Base-by-base conservation (phyloP, 2,797 vertebrate genomes). In the Poeciliopsis infans region DNA sequence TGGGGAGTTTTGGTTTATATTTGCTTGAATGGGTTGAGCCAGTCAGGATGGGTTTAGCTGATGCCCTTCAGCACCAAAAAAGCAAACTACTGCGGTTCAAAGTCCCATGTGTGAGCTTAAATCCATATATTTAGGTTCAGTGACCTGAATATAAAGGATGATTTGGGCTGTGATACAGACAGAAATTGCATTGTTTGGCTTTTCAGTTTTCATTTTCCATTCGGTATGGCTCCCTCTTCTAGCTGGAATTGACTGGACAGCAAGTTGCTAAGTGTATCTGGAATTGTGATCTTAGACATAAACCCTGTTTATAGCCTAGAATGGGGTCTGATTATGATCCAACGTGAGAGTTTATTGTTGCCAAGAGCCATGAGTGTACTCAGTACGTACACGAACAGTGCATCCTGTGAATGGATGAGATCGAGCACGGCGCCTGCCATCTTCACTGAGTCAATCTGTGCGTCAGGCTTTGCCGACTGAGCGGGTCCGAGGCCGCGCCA, bases 191-290 rank as follows among this genome's bases (percentile, higher is more conserved):
- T 79, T 74, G 49, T 82, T 76, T 77, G 28, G 12, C 25, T 23
- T 33, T 68, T 46, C 33, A 23, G 64, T n/a, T 28, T 53, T 36
- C 6, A 71, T 43, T 71, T 74, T 57, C 23, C 25, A 72, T 41
- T 83, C 5, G 10, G 72, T 77, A 59, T 46, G 28, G 76, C 41
- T 28, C 33, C 39, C 53, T 66, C 69, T 75, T n/a, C 1, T 7
- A 77, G 53, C 41, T 59, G 77, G 53, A 7, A 41, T 1, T 25
- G 36, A 73, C 39, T 5, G 25, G 64, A 72, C 80, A 69, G 36
- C 23, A 74, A 82, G 86, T 85, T 92, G 85, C 92, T 83, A 51
- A 82, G 92, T 85, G 85, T 91, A 85, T 84, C 82, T 80, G 87
- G 79, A 51, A 88, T 85, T 55, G 70, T 66, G 49, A 86, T 80